Percentiles rank a stretch among this genome's conserved stretches.
Conservation (phyloP, 2,797 vertebrate species). For the Harpagifer antarcticus region DNA sequence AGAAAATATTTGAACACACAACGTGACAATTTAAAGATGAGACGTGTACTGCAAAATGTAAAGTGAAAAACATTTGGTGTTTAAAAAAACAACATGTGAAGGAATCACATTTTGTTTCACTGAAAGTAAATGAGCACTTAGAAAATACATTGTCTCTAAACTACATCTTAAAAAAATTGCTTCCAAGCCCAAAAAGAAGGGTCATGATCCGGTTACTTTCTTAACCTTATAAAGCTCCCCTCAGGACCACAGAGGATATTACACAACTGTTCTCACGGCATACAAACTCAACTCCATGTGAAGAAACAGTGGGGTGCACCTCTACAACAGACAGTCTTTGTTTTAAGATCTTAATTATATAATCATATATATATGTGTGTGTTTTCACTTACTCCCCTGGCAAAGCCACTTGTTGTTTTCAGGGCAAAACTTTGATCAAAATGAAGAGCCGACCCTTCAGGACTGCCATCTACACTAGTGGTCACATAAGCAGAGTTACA, state of each 20-base stretch:
- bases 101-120: not conserved
- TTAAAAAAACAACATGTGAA: not conserved
- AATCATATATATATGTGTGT: not conserved
- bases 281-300: slow-evolving; percentile 5
- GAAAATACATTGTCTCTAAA: not conserved
- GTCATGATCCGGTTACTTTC: not conserved
- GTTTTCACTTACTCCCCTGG: slow-evolving; percentile 84
- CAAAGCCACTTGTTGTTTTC: slow-evolving; percentile 85
- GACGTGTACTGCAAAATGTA: not conserved
- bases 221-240: slow-evolving; percentile 1
- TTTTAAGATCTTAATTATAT: not conserved
- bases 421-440: slow-evolving; percentile 91
- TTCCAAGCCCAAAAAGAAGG: not conserved
- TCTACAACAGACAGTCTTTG: not conserved
- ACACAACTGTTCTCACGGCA: slow-evolving; percentile 6
- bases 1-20: not conserved
- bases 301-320: not conserved
- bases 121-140: not conserved
- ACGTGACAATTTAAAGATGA: not conserved
- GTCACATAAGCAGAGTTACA: slow-evolving; percentile 40
- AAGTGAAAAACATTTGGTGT: not conserved
- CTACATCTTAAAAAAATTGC: not conserved
- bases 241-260: slow-evolving; percentile 7
- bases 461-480: slow-evolving; percentile 83
- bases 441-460: slow-evolving; percentile 81